Conservation (phyloP, 2,113 vertebrate species). For the Meriones unguiculatus region DNA sequence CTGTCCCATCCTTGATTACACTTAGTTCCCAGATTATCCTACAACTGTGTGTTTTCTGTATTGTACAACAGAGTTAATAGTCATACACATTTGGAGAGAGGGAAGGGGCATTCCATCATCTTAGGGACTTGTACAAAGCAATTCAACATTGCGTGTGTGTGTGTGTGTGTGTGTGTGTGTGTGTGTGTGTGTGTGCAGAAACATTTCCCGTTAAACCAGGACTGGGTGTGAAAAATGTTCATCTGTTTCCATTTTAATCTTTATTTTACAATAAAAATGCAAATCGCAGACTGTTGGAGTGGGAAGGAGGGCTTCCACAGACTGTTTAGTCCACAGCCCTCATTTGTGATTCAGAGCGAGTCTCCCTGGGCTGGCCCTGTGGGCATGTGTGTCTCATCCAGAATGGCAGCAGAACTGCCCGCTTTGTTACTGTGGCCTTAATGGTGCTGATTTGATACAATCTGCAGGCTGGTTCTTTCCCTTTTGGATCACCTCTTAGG, state of each 20-base stretch:
- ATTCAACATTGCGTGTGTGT: slow-evolving; percentile 57
- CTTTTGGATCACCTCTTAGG: neutral
- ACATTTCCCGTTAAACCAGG: slow-evolving; percentile 72
- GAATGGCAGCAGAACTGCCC: neutral
- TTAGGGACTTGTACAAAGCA: slow-evolving; percentile 70
- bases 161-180: too few relatives aligned
- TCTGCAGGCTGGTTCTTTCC: neutral
- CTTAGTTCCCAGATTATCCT: slow-evolving; percentile 23
- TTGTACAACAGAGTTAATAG: slow-evolving; percentile 61
- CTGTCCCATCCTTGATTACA: neutral
- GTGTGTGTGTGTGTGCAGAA: slow-evolving; percentile 58
- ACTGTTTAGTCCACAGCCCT: neutral
- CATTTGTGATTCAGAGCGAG: slow-evolving; percentile 16
- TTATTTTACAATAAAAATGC: slow-evolving; percentile 76
- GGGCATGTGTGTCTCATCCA: neutral
- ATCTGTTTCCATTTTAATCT: slow-evolving; percentile 76
- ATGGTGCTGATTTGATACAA: neutral
- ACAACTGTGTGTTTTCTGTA: slow-evolving; percentile 36
- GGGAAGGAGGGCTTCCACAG: neutral
- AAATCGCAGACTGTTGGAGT: slow-evolving; percentile 66
- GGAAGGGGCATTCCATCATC: slow-evolving; percentile 67
- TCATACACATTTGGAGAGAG: slow-evolving; percentile 56
- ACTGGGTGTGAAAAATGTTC: slow-evolving; percentile 74
- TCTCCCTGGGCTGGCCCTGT: neutral
- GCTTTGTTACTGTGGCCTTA: neutral